These are phyloP conservation scores for Philonicus albiceps DNA, from an alignment of 2,888 invertebrate species.

Conservation along the genomic window DNA sequence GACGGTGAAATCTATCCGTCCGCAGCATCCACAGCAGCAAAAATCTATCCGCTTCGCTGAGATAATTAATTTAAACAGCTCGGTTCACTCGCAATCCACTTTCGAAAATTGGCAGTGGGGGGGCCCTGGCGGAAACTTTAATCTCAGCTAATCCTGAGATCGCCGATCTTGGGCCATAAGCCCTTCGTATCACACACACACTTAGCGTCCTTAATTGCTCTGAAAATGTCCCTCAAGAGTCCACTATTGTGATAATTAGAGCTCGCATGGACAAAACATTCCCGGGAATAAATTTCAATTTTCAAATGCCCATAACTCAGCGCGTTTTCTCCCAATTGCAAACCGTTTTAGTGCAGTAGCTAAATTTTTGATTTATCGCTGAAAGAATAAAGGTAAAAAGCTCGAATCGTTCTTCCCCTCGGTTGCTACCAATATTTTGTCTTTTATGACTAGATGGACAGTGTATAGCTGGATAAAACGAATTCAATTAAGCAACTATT, in stretches of 20 bases:
- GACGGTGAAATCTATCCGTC: neutral
- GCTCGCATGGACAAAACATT: neutral
- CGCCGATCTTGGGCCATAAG: neutral
- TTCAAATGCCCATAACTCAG: neutral
- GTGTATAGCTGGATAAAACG: neutral
- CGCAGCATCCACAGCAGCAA: neutral
- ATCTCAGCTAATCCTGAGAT: neutral
- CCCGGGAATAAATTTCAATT: neutral
- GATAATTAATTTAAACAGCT: slow-evolving; percentile 12
- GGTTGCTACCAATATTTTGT: no score
- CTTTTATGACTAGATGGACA: no score
- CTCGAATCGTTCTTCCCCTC: no score
- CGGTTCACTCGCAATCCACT: neutral
- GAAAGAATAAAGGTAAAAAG: neutral
- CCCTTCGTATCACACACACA: neutral
- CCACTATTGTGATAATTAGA: neutral
- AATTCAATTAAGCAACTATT: neutral
- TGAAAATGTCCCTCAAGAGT: neutral
- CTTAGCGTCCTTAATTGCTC: slow-evolving; percentile 11
- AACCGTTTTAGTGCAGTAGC: neutral
- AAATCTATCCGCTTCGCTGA: neutral
- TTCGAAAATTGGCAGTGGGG: neutral
- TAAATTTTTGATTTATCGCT: neutral
- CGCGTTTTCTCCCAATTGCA: neutral
- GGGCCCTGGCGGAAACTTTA: neutral